Evolutionary conservation across 2,113 vertebrate species (phyloP), one percentile per base, ranked within the genome.

Genomic region (Lepisosteus oculatus): DNA sequence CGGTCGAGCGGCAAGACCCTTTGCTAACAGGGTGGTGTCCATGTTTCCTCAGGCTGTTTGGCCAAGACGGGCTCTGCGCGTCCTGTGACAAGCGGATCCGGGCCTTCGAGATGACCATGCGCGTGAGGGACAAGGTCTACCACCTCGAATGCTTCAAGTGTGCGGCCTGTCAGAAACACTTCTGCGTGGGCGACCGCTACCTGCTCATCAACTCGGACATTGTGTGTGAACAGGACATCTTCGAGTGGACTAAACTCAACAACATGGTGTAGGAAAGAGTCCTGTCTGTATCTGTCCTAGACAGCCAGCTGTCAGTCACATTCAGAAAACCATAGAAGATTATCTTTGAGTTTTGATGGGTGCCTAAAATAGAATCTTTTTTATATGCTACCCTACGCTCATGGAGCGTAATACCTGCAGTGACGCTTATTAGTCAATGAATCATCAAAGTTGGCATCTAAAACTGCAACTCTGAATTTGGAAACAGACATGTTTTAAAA

Each of bases 121-220:
- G 97, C 2, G 97, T 99, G 82, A 93, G 96, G 76, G 97, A 99
- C 89, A 99, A 99, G 82, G 97, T 99, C 45, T 99, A 99, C 71
- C 97, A 99, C 85, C 93, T 99, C 0, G 97, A 99, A 79, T 99
- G 97, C 83, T 99, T 99, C 92, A 99, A 99, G 78, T 99, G 97
- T 0, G 97, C 97, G 0, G 96, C 97, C 78, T 99, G 97, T 85
- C 97, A 99, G 93, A 99, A 99, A 80, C 97, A 99, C 62, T 99
- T 99, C 91, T 99, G 97, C 0, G 97, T 99, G 0, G 97, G 97
- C 0, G 97, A 99, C 88, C 95, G 97, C 67, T 99, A 99, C 83
- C 92, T 99, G 74, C 97, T 99, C 84, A 95, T 99, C 92, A 99
- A 99, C 92, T 97, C 97, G 0, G 96, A 99, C 90, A 99, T 99